phyloP scores from a whole-genome alignment of 2,888 invertebrate genomes.

The Noctua pronuba region DNA sequence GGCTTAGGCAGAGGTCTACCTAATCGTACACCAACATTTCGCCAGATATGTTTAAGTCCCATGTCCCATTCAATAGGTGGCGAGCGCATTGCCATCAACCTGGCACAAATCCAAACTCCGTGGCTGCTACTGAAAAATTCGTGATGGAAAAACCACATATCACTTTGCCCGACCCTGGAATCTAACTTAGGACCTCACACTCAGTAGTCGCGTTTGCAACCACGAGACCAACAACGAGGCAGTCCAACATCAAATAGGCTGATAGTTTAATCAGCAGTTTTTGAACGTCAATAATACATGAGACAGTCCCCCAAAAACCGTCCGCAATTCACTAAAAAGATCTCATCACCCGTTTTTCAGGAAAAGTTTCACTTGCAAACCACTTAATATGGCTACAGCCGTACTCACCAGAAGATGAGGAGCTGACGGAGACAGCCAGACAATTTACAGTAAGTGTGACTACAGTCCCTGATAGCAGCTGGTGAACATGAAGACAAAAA shows the following conservation, averaged over 20 bases:
- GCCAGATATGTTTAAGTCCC: no score
- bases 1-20: no score
- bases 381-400: slow-evolving; percentile 32
- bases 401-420: slow-evolving; percentile 9
- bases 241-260: neutral
- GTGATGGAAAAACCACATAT: no score
- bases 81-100: no score
- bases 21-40: no score
- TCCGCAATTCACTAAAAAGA: neutral
- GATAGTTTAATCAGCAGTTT: neutral
- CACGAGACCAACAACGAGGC: no score
- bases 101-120: no score
- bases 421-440: slow-evolving; percentile 17
- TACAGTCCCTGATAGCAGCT: neutral
- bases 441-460: slow-evolving; percentile 23
- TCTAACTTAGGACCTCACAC: no score
- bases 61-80: no score
- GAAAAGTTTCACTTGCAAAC: slow-evolving; percentile 41
- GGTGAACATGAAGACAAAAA: neutral
- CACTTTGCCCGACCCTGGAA: no score
- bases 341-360: slow-evolving; percentile 7
- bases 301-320: neutral
- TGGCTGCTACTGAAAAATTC: no score
- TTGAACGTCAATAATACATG: neutral
- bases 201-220: no score